Evolutionary conservation across 2,888 invertebrate genomes (phyloP), one percentile per base, ranked within the genome.

Genomic region (Campopleginae sp.): DNA sequence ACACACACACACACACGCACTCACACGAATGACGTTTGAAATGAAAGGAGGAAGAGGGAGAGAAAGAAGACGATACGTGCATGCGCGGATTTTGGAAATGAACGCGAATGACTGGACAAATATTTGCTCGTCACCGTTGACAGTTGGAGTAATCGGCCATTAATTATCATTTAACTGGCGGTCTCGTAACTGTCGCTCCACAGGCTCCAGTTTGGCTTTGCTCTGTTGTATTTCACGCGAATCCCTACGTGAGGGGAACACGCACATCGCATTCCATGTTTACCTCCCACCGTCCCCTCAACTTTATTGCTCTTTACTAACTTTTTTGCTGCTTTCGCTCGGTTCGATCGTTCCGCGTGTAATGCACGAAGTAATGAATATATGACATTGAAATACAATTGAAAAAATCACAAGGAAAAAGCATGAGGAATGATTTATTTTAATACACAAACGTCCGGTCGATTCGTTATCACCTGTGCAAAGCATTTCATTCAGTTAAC

Each of bases 111-210:
- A 86, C 86, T 86, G 65, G 85, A 83, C 84, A 88, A 89, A 88
- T 88, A 88, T 89, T 89, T 88, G 87, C 80, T 66, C 80, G 74
- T 79, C 80, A 75, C 76, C 82, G 83, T 85, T 86, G 87, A 87
- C 86, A 84, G 85, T 63, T 63, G 77, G 80, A 80, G 86, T 87
- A 88, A 87, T 88, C 86, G 84, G 83, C 83, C 85, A 86, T 88
- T 87, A 88, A 89, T 88, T 86, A 85, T 84, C 84, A 82, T 84
- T 85, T 79, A 79, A 79, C 74, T 19, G 70, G 61, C 27, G 78
- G 82, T 79, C 70, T 79, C 78, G 81, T 78, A 85, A 82, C 70
- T 61, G 61, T n/a, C 33, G 44, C 54, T 54, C 66, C 65, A 38
- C 77, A 68, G 54, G 84, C 46, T 46, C 44, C 51, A 51, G 38